Conservation (phyloP, 2,797 vertebrate species). For the Lepus townsendii region DNA sequence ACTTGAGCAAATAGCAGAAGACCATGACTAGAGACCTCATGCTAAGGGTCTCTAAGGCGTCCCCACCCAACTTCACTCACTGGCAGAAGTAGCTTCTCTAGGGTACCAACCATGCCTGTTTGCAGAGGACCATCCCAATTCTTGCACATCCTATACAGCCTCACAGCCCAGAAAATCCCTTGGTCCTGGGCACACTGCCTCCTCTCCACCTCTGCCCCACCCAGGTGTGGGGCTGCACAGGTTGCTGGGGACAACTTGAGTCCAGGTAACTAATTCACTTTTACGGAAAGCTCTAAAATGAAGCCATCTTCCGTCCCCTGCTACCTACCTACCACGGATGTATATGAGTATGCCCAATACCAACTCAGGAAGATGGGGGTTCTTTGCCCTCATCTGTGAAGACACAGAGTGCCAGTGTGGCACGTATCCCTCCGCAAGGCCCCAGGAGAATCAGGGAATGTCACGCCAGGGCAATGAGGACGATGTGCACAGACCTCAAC, state of each 20-base stretch:
- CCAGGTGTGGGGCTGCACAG: too few relatives aligned
- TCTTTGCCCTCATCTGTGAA: not conserved
- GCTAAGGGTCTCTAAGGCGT: not conserved
- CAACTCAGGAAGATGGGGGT: not conserved
- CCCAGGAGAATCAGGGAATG: not conserved
- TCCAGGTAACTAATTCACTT: slow-evolving; percentile 40
- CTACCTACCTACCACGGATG: not conserved
- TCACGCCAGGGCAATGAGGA: not conserved
- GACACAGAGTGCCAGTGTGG: not conserved
- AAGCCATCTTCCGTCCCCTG: not conserved
- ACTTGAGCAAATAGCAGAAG: not conserved
- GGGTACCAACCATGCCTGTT: not conserved
- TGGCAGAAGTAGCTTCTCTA: not conserved
- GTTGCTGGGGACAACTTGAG: not conserved
- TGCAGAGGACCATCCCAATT: not conserved
- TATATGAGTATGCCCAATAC: not conserved
- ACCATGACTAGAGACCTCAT: not conserved
- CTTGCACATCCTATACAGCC: not conserved
- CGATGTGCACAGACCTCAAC: not conserved
- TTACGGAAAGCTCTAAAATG: slow-evolving; percentile 41
- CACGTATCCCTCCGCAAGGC: not conserved
- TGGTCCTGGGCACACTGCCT: not conserved
- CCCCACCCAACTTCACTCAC: not conserved
- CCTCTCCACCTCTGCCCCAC: not conserved
- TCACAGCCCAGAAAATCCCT: not conserved